A percentile compares a stretch with the other conserved stretches of the same genome.
These are phyloP conservation scores for Agapornis roseicollis DNA, from an alignment of 2,113 vertebrate genomes.

Conservation along the genomic window DNA sequence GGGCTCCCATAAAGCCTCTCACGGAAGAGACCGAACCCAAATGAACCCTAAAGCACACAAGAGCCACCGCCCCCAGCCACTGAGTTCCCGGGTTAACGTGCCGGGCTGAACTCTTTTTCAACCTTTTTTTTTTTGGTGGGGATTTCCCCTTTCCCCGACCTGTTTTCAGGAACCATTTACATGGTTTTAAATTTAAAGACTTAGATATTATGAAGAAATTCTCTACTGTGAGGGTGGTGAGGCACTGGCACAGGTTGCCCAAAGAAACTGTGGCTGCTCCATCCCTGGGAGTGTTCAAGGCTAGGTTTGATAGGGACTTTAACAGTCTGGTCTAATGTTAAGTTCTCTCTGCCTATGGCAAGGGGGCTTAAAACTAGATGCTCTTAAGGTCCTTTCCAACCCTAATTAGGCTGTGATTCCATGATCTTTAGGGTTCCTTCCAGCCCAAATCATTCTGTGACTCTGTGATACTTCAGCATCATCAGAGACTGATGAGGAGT, in stretches of 20 bases:
- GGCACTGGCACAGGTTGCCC: background rate
- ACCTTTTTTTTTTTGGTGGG: background rate
- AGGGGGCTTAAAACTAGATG: background rate
- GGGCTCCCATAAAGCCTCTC: background rate
- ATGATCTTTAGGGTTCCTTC: background rate
- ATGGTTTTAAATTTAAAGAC: background rate
- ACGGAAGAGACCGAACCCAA: background rate
- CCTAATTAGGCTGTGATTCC: background rate
- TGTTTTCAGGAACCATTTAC: background rate
- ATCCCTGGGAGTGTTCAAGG: background rate
- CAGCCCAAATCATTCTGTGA: background rate
- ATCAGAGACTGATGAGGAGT: background rate
- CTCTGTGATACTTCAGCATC: background rate
- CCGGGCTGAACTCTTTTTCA: background rate
- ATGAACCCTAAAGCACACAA: fast-evolving
- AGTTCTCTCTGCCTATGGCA: background rate
- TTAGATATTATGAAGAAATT: background rate
- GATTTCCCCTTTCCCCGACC: background rate
- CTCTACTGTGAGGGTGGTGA: background rate
- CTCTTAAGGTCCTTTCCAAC: background rate
- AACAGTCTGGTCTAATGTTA: background rate
- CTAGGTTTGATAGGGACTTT: background rate
- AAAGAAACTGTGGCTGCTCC: background rate
- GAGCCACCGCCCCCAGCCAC: background rate
- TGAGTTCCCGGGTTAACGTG: background rate